Conservation (phyloP, 1,140 invertebrate species). For the Drosophila busckii region DNA sequence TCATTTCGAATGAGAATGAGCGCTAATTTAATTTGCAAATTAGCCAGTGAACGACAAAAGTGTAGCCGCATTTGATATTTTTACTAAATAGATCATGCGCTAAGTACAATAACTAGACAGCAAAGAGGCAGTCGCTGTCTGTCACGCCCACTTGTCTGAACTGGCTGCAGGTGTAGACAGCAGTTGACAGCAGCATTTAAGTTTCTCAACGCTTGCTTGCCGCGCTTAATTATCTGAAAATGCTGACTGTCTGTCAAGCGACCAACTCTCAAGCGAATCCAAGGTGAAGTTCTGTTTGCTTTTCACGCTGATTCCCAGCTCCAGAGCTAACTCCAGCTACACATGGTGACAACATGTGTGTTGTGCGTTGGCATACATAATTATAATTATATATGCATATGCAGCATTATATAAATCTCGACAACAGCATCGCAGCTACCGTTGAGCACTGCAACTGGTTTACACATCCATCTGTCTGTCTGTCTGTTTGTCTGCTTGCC, state of each 20-base stretch:
- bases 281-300: conserved; percentile 27
- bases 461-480: conserved; percentile 30
- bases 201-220: conserved; percentile 41
- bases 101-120: conserved; percentile 3
- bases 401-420: neutral
- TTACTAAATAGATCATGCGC: conserved; percentile 10
- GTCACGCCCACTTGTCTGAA: conserved; percentile 47
- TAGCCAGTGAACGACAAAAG: conserved; percentile 43
- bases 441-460: conserved; percentile 65
- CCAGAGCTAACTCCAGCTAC: conserved; percentile 2
- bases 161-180: no score
- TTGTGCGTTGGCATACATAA: conserved; percentile 11
- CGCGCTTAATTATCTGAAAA: conserved; percentile 41
- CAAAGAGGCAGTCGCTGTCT: conserved; percentile 4
- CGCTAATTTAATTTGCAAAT: conserved; percentile 71
- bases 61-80: neutral
- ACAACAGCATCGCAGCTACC: conserved; percentile 32
- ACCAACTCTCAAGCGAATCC: neutral
- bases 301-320: no score
- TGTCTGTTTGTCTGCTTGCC: neutral
- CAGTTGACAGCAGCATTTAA: conserved; percentile 27
- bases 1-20: conserved; percentile 61
- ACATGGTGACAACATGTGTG: conserved; percentile 53
- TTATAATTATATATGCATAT: conserved; percentile 35
- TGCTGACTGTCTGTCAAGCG: conserved; percentile 30